Evolutionary conservation across 2,113 vertebrate species (phyloP).

Genomic region (Scortum barcoo): DNA sequence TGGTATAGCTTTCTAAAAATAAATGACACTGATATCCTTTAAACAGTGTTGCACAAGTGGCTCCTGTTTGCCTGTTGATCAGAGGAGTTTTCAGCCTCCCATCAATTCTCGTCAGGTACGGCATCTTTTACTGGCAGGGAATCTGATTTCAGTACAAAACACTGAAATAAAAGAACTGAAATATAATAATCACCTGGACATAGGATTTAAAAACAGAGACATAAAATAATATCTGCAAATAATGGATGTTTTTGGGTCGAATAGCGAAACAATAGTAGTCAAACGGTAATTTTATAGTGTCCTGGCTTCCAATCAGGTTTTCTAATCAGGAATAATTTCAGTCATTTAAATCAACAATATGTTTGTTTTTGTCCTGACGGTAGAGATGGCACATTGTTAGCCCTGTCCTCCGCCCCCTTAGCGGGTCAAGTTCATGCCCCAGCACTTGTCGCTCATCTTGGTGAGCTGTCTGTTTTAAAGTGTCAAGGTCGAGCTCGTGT

Average conservation of each 20-base stretch:
- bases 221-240: not conserved
- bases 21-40: slow-evolving; percentile 65
- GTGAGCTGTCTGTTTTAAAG: slow-evolving; percentile 47
- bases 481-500: slow-evolving; percentile 50
- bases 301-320: not conserved
- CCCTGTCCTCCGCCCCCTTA: slow-evolving; percentile 2
- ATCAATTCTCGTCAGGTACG: slow-evolving; percentile 65
- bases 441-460: slow-evolving; percentile 32
- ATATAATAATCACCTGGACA: not conserved
- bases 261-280: not conserved
- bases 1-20: slow-evolving; percentile 79
- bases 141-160: not conserved
- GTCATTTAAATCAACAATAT: not conserved
- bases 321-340: not conserved
- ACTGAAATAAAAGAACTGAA: not conserved
- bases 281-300: not conserved
- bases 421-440: slow-evolving; percentile 51
- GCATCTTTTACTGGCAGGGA: slow-evolving; percentile 16
- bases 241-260: not conserved
- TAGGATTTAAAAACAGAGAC: not conserved
- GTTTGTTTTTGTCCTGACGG: not conserved
- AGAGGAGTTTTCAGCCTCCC: slow-evolving; percentile 61
- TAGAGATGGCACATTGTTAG: slow-evolving; percentile 3
- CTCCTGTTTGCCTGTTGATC: slow-evolving; percentile 67
- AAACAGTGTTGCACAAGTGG: slow-evolving; percentile 77